Evolutionary conservation across 2,797 vertebrate genomes (phyloP), one percentile per base, ranked within the genome.

Genomic region (Crax fasciolata): DNA sequence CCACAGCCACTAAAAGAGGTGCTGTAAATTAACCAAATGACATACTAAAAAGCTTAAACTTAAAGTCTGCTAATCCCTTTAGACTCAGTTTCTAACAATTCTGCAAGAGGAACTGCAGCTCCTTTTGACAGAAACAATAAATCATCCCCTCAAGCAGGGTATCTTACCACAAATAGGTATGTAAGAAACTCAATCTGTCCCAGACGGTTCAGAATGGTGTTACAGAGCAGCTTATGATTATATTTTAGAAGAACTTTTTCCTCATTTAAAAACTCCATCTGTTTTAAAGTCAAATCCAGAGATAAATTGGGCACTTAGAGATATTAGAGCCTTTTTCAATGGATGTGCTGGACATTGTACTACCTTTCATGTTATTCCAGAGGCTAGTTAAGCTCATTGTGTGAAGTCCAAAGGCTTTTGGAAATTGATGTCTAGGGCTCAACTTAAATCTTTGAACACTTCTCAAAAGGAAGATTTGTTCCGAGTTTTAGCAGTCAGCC

Each of bases 41-140:
- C 77, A 91, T 51, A 61, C 74, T 90, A 84, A 94, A 96, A 94
- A 93, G 89, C 87, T 95, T 87, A 91, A 94, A 87, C 65, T 89
- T 90, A 89, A 89, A 91, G 84, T 94, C 90, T 89, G 62, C 72
- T 96, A 95, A 97, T 95, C 95, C 90, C 95, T 94, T 97, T 91
- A 92, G 89, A 93, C 59, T 95, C 90, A 77, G 77, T 30, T 73
- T 91, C 90, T 84, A 94, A 93, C 79, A 93, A 77, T 84, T 91
- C 58, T 78, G 70, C 58, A 90, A 89, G 41, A 92, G 62, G 74
- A 96, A 62, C 79, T 85, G 80, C 80, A 85, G 80, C 57, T 95
- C 44, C 51, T 92, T 90, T 78, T 87, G 89, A 90, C 78, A 94
- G 93, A 91, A 90, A 82, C 87, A 90, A 84, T 95, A 96, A 95